Base-by-base conservation (phyloP, 1,140 invertebrate genomes). In the Ceratoteleas bidentatus region DNA sequence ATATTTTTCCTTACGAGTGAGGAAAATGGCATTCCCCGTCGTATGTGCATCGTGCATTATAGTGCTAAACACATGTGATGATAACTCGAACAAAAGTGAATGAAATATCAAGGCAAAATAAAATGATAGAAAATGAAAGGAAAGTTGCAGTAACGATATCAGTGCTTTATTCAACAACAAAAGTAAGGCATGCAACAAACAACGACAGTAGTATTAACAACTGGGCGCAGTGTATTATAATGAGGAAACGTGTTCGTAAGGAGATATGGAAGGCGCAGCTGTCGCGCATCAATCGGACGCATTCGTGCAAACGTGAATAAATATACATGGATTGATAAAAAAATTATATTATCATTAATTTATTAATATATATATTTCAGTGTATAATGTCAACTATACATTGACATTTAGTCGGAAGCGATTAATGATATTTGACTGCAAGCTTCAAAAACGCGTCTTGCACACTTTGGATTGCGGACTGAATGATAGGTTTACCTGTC, bases 401-500 rank as follows among this genome's bases (percentile, higher is more conserved):
- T n/a, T 16, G 3, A 13, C 4, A 4, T 24, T 14, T 6, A 47
- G 0, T 15, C 10, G 43, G 43, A 66, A 58, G 24, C 32, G n/a
- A 69, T 78, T 33, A 54, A 84, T 74, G 87, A 58, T 79, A 47
- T 52, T 52, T 45, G 14, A 57, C 45, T 5, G 77, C 72, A 49
- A 84, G 56, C 38, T 40, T 49, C 38, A 79, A 57, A 73, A 83
- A 79, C 7, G 81, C 81, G 62, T 86, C 76, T 83, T 84, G 85
- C 16, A 82, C 79, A 47, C 83, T 14, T 5, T 75, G 8, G 36
- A 45, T 40, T 65, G 72, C 14, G 60, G 40, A 16, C 33, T 68
- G n/a, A n/a, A n/a, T 70, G 58, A 53, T 60, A 50, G 49, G 60
- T 73, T 93, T 93, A 95, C 94, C 95, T 93, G 95, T 96, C 94